A percentile compares a stretch with the other conserved stretches of the same genome.
Conservation (phyloP, 2,113 vertebrate genomes). For the Nothoprocta perdicaria region DNA sequence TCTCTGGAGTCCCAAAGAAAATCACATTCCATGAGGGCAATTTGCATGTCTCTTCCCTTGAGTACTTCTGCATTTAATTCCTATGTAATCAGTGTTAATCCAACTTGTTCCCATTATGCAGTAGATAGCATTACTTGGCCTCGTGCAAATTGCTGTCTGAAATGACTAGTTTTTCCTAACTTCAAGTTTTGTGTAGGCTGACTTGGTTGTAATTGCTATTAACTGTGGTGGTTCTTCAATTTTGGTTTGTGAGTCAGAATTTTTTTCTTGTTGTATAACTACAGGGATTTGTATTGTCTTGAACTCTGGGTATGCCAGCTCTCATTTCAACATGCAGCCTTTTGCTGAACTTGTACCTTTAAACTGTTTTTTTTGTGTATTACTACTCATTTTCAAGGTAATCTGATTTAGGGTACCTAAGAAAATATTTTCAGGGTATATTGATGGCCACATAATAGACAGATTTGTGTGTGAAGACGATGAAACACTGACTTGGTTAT, state of each 20-base stretch:
- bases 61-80: neutral
- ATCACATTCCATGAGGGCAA: neutral
- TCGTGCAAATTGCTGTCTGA: constrained; percentile 1
- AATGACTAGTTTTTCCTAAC: neutral
- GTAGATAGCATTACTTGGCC: neutral
- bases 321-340: neutral
- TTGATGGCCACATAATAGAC: neutral
- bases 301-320: neutral
- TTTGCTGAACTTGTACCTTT: neutral
- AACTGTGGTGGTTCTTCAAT: neutral
- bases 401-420: neutral
- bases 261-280: neutral
- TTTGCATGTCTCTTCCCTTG: neutral
- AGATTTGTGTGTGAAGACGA: neutral
- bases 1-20: neutral
- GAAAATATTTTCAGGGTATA: neutral
- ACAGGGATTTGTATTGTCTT: neutral
- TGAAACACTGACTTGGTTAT: neutral
- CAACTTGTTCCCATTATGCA: constrained; percentile 8
- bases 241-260: neutral
- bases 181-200: constrained; percentile 8
- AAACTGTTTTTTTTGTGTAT: neutral
- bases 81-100: constrained; percentile 25
- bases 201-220: neutral
- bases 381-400: neutral